Conservation (phyloP, 1,140 invertebrate species). For the Saccostrea echinata region DNA sequence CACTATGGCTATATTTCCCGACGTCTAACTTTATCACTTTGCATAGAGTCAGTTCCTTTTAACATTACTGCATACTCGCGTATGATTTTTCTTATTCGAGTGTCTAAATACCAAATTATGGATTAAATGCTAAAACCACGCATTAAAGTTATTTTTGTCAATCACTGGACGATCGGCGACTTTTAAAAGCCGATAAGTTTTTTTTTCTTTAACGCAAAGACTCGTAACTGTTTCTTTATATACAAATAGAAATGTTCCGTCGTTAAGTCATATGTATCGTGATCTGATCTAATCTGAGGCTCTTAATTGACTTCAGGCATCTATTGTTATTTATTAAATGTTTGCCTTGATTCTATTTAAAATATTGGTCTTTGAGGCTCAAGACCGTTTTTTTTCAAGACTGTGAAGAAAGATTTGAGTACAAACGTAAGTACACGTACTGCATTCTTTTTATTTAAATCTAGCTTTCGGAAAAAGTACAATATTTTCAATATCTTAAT, state of each 20-base stretch:
- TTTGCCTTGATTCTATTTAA: conserved; percentile 30
- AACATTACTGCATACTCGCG: neutral
- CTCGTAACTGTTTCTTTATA: neutral
- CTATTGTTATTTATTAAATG: conserved; percentile 40
- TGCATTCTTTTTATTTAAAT: neutral
- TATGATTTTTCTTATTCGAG: neutral
- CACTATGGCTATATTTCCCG: no score
- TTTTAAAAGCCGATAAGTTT: neutral
- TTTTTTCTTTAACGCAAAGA: neutral
- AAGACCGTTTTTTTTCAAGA: neutral
- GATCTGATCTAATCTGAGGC: conserved; percentile 30
- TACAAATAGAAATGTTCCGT: conserved; percentile 25
- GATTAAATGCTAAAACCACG: conserved; percentile 16
- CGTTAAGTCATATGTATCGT: conserved; percentile 5
- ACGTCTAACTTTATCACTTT: neutral
- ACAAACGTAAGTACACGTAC: neutral
- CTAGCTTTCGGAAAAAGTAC: neutral
- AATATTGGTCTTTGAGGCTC: neutral
- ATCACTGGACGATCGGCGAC: neutral
- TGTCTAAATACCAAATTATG: conserved; percentile 21
- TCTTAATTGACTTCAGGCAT: conserved; percentile 1
- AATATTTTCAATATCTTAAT: neutral
- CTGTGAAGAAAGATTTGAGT: neutral
- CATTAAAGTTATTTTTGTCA: neutral
- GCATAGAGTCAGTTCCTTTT: neutral